Conservation (phyloP, 2,113 vertebrate species). For the Dascyllus trimaculatus region DNA sequence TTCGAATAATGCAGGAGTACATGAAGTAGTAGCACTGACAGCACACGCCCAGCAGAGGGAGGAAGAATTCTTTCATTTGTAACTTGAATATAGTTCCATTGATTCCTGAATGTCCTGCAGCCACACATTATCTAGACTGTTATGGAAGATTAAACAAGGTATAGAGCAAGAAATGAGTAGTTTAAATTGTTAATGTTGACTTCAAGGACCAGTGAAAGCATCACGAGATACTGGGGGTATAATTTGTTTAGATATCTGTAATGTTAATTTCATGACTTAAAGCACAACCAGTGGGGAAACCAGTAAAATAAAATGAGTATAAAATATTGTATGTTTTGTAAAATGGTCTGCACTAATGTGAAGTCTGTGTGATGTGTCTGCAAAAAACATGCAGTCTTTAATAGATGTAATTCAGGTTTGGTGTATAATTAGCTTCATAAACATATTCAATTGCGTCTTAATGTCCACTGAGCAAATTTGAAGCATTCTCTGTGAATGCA, state of each 20-base stretch:
- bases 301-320: not conserved
- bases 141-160: not conserved
- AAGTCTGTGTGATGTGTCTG: not conserved
- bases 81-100: not conserved
- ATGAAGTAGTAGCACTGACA: not conserved
- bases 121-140: not conserved
- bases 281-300: not conserved
- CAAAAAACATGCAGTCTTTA: not conserved
- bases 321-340: not conserved
- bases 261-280: no score
- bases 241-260: no score
- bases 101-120: not conserved
- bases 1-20: no score
- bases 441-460: not conserved
- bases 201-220: not conserved
- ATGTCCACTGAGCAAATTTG: not conserved
- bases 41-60: conserved; percentile 58
- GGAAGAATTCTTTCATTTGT: conserved; percentile 20
- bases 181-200: not conserved
- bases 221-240: not conserved
- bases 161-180: not conserved
- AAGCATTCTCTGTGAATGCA: conserved; percentile 22
- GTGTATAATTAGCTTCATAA: not conserved
- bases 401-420: not conserved
- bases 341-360: not conserved